Base-by-base conservation (phyloP, 2,797 vertebrate species). In the Thalassophryne amazonica region DNA sequence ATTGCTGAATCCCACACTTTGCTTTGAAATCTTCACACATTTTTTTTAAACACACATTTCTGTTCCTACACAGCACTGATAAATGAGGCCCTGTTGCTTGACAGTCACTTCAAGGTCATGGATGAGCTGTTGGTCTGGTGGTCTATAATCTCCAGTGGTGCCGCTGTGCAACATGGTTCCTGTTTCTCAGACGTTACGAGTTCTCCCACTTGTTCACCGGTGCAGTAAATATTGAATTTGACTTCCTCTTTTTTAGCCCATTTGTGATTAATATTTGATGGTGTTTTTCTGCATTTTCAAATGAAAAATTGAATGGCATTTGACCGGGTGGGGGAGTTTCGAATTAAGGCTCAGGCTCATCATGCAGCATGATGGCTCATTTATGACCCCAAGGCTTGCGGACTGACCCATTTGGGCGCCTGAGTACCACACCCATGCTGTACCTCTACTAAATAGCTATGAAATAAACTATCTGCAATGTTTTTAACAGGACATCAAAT, bases 201-300 rank as follows among this genome's bases (percentile, higher is more conserved):
- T 58, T 53, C 46, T 60, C 33, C 50, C 1, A 13, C 56, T 53
- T 32, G 18, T 28, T 52, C 54, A 69, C 65, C 22, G n/a, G 21
- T 14, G 19, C 59, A 5, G 78, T 87, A 85, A 88, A 89, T 87
- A 86, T 81, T 86, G 69, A 85, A 88, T 87, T 69, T 72, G 55
- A 79, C 75, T 69, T 69, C 21, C 49, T 69, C 64, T 75, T 80
- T 81, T 81, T 72, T 83, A 65, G 77, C 82, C 52, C 60, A 31
- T 38, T 43, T 46, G 20, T n/a, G 4, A 72, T 88, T 45, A 88
- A 90, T 83, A 71, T 86, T 89, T 89, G 17, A 91, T 75, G 22
- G 3, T 10, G 4, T 66, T 75, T 77, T 81, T 80, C 59, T 80
- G 65, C 78, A 39, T 80, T 80, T 79, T 55, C 41, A 25, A 33